phyloP scores from a whole-genome alignment of 1,140 invertebrate species.

The Saccostrea echinata region DNA sequence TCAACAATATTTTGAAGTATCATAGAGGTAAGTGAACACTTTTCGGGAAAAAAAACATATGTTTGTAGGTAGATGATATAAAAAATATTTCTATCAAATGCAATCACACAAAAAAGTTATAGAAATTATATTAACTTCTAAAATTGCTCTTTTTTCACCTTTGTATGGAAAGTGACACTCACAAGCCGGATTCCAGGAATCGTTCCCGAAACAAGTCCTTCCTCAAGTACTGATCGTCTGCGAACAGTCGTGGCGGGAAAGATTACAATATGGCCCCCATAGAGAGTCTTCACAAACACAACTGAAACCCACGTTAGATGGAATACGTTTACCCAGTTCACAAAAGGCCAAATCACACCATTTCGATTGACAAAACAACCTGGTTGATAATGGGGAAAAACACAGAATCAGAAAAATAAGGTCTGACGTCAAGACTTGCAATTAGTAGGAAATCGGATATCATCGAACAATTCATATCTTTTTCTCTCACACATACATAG shows the following conservation, averaged over 20 bases:
- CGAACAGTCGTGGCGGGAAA: slow-evolving; percentile 45
- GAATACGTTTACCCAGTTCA: too few species aligned
- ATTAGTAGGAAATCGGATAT: too few species aligned
- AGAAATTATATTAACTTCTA: too few species aligned
- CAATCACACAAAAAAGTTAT: too few species aligned
- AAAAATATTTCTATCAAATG: too few species aligned
- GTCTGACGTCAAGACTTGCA: not conserved
- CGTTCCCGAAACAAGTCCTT: slow-evolving; percentile 47
- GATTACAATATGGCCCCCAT: slow-evolving; percentile 58
- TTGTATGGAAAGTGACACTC: slow-evolving; percentile 45
- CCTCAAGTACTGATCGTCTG: slow-evolving; percentile 44
- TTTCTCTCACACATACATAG: too few species aligned
- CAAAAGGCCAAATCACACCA: not conserved
- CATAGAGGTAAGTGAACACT: too few species aligned
- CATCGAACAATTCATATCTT: too few species aligned
- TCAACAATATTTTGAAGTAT: too few species aligned
- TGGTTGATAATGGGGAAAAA: not conserved
- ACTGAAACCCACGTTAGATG: not conserved
- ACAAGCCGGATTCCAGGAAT: slow-evolving; percentile 46
- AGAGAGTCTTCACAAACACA: slow-evolving; percentile 52
- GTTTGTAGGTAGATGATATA: too few species aligned
- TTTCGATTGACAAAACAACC: not conserved
- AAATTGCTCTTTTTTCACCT: slow-evolving; percentile 44
- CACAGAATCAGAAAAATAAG: not conserved
- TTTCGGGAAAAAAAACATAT: too few species aligned